Base-by-base conservation (phyloP, 2,888 invertebrate species). In the Heliconius ismenius region DNA sequence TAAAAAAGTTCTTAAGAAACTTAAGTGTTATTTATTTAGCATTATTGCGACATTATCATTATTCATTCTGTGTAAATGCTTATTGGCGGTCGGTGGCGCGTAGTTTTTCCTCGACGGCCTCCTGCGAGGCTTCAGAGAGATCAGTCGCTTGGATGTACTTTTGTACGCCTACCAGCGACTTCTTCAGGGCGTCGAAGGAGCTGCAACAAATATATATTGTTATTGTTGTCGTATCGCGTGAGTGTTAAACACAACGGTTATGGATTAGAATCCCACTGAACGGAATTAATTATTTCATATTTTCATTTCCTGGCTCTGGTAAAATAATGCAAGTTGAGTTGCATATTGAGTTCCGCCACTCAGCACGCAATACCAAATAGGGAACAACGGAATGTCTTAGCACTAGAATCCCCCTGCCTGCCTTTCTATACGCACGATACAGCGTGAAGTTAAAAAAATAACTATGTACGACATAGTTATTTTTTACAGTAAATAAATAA, bases 141-240 rank as follows among this genome's bases (percentile, higher is more conserved):
- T 99, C 98, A 88, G 98, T 98, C 88, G 98, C 98, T 95, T 98
- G 99, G 92, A 99, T 98, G 95, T 98, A 98, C 95, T 98, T 98
- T 95, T 98, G 98, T 84, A 99, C 98, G 87, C 99, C 99, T 81
- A 98, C 98, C 90, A 99, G 95, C 80, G 98, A 98, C 92, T 98
- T 98, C 95, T 99, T 99, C 91, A 99, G 96, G 88, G 99, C 99
- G 94, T 99, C 98, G 90, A 99, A 99, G 86, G 99, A 99, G 95
- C 98, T 98, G 92, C 0, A 78, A 79, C 3, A 70, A 54, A 69
- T 3, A 32, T 69, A 32, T 3, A 13, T 32, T 69, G n/a, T 54
- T 54, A 49, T 64, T 64, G 21, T 11, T n/a, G n/a, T n/a, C 49
- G 49, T 49, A 49, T 11, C 11, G 11, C 39, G 32, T 32, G 7